Evolutionary conservation across 2,797 vertebrate species (phyloP), one percentile per base, ranked within the genome.

Genomic region (Poecilia gillii): DNA sequence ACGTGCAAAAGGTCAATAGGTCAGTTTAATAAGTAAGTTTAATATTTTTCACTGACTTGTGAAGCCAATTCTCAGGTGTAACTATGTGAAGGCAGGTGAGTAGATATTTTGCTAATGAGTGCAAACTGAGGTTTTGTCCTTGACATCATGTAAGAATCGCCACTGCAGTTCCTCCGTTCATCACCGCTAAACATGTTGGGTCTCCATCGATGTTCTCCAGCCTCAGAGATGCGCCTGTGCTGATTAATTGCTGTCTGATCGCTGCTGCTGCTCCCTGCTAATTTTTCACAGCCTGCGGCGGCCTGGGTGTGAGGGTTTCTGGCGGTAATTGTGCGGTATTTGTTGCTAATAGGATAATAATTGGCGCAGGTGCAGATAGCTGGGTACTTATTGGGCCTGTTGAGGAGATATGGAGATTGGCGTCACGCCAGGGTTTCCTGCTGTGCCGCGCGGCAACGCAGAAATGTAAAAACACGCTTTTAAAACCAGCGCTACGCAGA

Each of bases 341-440:
- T 94, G 93, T 96, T 95, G 93, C 94, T 96, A 96, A 96, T 96
- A 96, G 94, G 93, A 95, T 96, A 96, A 95, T 96, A 96, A 95
- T 95, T 96, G 94, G 91, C 94, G 94, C 95, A 96, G 96, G 95
- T 96, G 94, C 94, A 94, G 93, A 94, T 94, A 93, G 91, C 92
- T 89, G 90, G 91, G 93, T 95, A 89, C 90, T 92, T 94, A 93
- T 91, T 84, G 88, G 90, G 92, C 72, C 87, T 81, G 90, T 81
- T 87, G 92, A 86, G 85, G 87, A 81, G 88, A 92, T 90, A 92
- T 91, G 92, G 84, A 89, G 88, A 85, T 83, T 94, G 94, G 93
- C 93, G 46, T 33, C 59, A 74, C 0, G 89, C 93, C 94, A 94
- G 80, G 79, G 86, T 85, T 47, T 81, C 93, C 90, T 79, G 91